Evolutionary conservation across 1,140 invertebrate genomes (phyloP), one percentile per base, ranked within the genome.

Genomic region (Halesus radiatus): DNA sequence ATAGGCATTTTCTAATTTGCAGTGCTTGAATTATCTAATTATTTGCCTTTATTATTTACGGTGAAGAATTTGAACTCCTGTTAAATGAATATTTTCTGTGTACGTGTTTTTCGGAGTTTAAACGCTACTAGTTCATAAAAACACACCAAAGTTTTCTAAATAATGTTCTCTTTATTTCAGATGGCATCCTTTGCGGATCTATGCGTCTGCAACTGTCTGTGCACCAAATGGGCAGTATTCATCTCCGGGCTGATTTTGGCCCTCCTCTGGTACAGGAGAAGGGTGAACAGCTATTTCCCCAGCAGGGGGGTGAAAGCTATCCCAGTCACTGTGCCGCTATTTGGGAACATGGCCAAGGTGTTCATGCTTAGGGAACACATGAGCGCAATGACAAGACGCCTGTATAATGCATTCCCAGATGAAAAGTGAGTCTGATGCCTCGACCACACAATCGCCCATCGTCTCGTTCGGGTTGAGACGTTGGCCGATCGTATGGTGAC

Each of bases 321-420:
- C 3, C 75, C 75, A 4, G n/a, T n/a, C 8, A 23, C 18, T 13
- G 16, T 45, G 26, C 56, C 75, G 3, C 16, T 76, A 10, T 16
- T 76, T 1, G 56, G 37, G n/a, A 37, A 76, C 16, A 76, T 76
- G 75, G 26, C 52, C 37, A 76, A 76, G 15, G 45, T 64, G 13
- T 18, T 76, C 32, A 32, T 64, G 18, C 75, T 26, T 18, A 76
- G 5, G 32, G 75, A 76, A 23, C 75, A 76, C 58, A 18, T 64
- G n/a, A 45, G 10, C 15, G 75, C n/a, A 3, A n/a, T 76, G 3
- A 52, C 26, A 0, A 50, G 50, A n/a, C 37, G 37, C 15, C 8
- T 13, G 3, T 76, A 76, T 50, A 53, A 18, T 3, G 6, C 60
- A 2, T 62, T 64, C 7, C 75, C 75, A 1, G 22, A 76, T 32